These are phyloP conservation scores for Lissocephala sabroskyi DNA, from an alignment of 2,888 invertebrate species.

Conservation along the genomic window DNA sequence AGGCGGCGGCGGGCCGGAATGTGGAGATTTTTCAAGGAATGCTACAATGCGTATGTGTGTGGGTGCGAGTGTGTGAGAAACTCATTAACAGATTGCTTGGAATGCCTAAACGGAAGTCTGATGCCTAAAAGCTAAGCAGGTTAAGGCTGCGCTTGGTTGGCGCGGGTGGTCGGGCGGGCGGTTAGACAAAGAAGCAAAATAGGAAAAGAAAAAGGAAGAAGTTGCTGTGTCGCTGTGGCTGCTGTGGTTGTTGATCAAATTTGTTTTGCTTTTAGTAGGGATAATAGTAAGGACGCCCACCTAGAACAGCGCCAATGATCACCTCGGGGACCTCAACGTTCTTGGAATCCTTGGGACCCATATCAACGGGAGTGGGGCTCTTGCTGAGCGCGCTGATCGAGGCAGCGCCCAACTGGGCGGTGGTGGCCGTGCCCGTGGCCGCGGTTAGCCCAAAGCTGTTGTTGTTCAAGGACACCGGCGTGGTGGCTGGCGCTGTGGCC, in stretches of 20 bases:
- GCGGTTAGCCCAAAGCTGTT: conserved; percentile 87
- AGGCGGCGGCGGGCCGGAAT: too few species aligned
- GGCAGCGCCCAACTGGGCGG: conserved; percentile 73
- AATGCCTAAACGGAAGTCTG: too few species aligned
- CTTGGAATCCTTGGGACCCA: conserved; percentile 85
- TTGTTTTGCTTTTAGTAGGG: conserved; percentile 57
- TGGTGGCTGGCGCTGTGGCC: conserved; percentile 77
- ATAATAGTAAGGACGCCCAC: conserved; percentile 75
- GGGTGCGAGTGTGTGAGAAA: not conserved
- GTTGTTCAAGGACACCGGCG: conserved; percentile 86
- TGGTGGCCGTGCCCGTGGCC: conserved; percentile 76
- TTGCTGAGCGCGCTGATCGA: conserved; percentile 85
- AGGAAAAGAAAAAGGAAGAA: not conserved
- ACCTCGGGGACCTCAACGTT: conserved; percentile 96
- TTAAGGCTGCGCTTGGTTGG: too few species aligned
- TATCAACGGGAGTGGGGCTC: conserved; percentile 86
- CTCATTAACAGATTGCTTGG: not conserved
- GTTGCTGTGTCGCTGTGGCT: conserved; percentile 6
- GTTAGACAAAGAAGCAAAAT: too few species aligned
- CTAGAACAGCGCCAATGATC: conserved; percentile 97
- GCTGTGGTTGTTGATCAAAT: not conserved
- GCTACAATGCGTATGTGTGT: conserved; percentile 11
- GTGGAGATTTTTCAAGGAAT: conserved; percentile 34
- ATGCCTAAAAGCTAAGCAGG: conserved; percentile 1
- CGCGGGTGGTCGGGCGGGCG: too few species aligned